phyloP scores from a whole-genome alignment of 2,113 vertebrate genomes.

The Tragelaphus imberbis region DNA sequence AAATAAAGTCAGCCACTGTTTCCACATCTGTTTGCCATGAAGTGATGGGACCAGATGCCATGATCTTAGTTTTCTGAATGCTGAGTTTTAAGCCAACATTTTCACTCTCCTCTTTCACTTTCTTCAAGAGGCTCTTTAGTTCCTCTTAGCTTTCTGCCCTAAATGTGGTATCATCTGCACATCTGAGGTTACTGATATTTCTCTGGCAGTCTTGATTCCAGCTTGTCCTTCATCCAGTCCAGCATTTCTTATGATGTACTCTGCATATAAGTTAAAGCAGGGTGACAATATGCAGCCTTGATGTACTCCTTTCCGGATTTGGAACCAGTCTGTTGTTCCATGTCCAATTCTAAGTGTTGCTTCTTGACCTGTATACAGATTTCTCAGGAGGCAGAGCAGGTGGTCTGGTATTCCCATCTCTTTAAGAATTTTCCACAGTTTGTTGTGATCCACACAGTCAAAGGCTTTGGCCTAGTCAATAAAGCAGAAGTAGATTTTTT shows the following conservation, averaged over 20 bases:
- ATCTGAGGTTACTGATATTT: background rate
- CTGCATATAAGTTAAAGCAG: background rate
- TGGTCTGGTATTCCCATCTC: background rate
- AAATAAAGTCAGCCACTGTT: background rate
- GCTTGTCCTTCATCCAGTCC: background rate
- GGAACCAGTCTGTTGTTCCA: background rate
- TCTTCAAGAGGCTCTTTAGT: background rate
- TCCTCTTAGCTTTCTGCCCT: background rate
- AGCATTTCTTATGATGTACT: background rate
- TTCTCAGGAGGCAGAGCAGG: background rate
- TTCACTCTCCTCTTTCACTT: background rate
- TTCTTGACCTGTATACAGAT: background rate
- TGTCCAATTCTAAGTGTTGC: background rate
- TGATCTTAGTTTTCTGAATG: background rate
- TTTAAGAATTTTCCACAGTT: background rate
- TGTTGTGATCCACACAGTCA: background rate
- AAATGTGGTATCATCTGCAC: background rate
- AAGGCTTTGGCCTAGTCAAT: background rate
- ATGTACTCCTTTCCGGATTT: background rate
- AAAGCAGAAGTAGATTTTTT: background rate
- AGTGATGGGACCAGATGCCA: background rate
- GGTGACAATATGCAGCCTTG: background rate
- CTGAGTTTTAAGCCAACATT: background rate
- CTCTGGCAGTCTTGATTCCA: background rate
- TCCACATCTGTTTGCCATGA: background rate